Percentiles rank a stretch among this genome's conserved stretches.
Conservation (phyloP, 2,113 vertebrate species). For the Phaethon lepturus region DNA sequence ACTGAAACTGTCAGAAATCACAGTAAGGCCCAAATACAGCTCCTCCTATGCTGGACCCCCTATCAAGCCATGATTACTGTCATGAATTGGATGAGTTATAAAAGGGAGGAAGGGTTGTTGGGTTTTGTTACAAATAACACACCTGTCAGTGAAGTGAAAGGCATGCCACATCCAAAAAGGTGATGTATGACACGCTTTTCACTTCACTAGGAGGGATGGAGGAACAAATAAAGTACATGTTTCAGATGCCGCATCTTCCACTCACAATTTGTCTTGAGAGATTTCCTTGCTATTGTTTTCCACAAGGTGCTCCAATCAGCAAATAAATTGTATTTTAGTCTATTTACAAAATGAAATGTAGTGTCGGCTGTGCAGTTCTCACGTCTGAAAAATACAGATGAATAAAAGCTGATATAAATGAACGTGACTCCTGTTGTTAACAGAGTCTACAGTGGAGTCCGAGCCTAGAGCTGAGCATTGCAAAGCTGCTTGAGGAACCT, state of each 20-base stretch:
- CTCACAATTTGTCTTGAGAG: not conserved
- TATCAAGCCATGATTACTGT: constrained; percentile 47
- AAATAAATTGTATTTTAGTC: not conserved
- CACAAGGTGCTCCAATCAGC: not conserved
- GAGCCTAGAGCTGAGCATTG: not conserved
- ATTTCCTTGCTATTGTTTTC: not conserved
- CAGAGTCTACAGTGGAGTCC: not conserved
- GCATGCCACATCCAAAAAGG: constrained; percentile 10
- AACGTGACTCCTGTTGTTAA: not conserved
- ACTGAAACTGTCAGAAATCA: constrained; percentile 38
- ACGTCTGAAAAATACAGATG: not conserved
- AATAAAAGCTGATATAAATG: not conserved
- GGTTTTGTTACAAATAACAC: constrained; percentile 49
- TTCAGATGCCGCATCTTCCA: not conserved
- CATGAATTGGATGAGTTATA: not conserved
- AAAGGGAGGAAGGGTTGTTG: not conserved
- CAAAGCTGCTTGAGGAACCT: not conserved
- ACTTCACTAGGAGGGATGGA: not conserved
- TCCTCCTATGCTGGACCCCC: not conserved
- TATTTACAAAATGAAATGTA: not conserved
- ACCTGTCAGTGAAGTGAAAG: constrained; percentile 46
- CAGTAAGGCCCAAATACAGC: not conserved
- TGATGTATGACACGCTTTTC: not conserved
- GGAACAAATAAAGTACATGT: not conserved
- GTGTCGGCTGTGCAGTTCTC: not conserved